Evolutionary conservation across 2,113 vertebrate genomes (phyloP).

Genomic region (Amia ocellicauda): DNA sequence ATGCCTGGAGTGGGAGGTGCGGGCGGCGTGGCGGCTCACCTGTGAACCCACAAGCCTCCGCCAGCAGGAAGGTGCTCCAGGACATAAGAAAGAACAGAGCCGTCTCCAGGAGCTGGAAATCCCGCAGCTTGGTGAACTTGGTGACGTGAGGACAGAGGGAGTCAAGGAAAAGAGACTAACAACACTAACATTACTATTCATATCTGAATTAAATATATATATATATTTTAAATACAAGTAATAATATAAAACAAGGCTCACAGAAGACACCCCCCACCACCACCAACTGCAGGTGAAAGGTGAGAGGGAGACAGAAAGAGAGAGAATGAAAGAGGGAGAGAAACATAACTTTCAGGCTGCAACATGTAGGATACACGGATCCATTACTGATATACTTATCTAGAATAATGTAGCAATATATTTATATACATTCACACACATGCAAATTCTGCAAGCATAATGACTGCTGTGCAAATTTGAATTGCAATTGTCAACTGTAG

Average conservation of each 20-base stretch:
- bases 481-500: too few species aligned
- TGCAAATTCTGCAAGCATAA: too few species aligned
- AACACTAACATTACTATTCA: too few species aligned
- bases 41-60: slow-evolving; percentile 95
- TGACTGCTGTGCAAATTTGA: too few species aligned
- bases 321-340: too few species aligned
- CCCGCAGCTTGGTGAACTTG: slow-evolving; percentile 94
- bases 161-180: slow-evolving; percentile 45
- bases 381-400: too few species aligned
- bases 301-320: not conserved
- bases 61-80: slow-evolving; percentile 95
- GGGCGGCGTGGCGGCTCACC: slow-evolving; percentile 60
- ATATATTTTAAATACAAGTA: too few species aligned
- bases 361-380: too few species aligned
- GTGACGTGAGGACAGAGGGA: slow-evolving; percentile 75
- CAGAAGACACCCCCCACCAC: not conserved
- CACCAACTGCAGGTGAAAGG: not conserved
- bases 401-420: too few species aligned
- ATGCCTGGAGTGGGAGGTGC: not conserved
- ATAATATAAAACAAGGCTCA: not conserved
- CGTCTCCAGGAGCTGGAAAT: slow-evolving; percentile 91
- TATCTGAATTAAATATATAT: too few species aligned
- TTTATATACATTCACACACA: too few species aligned
- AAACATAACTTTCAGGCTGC: too few species aligned
- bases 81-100: slow-evolving; percentile 97